A percentile compares a stretch with the other conserved stretches of the same genome.
phyloP scores from a whole-genome alignment of 2,113 vertebrate species.

The Parotia lawesii region DNA sequence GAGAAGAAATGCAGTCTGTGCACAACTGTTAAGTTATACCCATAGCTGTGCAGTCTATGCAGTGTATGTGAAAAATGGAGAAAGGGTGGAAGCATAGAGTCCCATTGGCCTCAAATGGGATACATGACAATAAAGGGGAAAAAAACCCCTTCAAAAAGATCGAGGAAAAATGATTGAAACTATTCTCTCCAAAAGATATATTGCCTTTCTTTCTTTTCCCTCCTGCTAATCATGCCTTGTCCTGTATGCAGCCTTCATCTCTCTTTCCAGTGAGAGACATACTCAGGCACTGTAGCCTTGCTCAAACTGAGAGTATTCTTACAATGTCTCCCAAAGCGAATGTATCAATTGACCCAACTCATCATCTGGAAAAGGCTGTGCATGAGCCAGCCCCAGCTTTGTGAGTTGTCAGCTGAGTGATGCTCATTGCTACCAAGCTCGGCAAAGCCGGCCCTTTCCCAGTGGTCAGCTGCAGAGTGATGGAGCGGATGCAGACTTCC shows the following conservation, averaged over 20 bases:
- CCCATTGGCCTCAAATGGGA: not conserved
- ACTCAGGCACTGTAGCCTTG: not conserved
- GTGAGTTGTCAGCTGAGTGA: not conserved
- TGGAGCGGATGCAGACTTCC: not conserved
- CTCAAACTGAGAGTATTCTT: not conserved
- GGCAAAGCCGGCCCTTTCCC: not conserved
- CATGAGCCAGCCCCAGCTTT: not conserved
- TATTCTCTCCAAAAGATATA: not conserved
- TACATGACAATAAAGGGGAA: not conserved
- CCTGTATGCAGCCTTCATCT: not conserved
- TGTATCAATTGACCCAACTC: not conserved
- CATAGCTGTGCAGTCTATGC: not conserved
- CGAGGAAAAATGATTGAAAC: not conserved
- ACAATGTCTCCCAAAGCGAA: not conserved
- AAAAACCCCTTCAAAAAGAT: not conserved
- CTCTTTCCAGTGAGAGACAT: not conserved
- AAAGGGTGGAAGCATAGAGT: not conserved
- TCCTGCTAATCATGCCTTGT: not conserved
- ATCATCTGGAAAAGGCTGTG: not conserved
- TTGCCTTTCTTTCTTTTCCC: not conserved
- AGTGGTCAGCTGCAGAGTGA: not conserved
- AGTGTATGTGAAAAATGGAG: not conserved
- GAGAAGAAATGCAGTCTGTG: not conserved
- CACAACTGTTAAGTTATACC: not conserved
- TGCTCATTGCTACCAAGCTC: not conserved